These are phyloP conservation scores for Mechanitis mazaeus DNA, from an alignment of 2,888 invertebrate species.

Conservation along the genomic window DNA sequence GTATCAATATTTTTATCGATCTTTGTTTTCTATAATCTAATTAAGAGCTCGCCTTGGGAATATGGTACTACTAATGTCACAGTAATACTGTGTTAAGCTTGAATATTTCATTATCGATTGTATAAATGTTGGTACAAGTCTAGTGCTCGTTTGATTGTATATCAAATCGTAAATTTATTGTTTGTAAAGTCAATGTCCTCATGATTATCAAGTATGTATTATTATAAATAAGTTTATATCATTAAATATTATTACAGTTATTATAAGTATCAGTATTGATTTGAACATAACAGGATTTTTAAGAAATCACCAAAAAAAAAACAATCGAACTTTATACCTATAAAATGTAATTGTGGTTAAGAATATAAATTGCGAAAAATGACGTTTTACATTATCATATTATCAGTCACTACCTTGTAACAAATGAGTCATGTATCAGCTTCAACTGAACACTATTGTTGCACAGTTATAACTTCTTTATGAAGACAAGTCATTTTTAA, in stretches of 20 bases:
- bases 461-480: background rate
- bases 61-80: background rate
- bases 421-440: slow-evolving; percentile 20
- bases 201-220: slow-evolving; percentile 1
- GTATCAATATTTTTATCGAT: slow-evolving; percentile 20
- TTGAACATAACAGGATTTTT: background rate
- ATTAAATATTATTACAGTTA: background rate
- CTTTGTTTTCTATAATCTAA: slow-evolving; percentile 21
- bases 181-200: slow-evolving; percentile 19
- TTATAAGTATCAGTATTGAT: background rate
- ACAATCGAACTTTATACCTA: background rate
- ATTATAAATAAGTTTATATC: background rate
- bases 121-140: slow-evolving; percentile 1
- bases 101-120: no score
- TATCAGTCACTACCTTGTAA: slow-evolving; percentile 18
- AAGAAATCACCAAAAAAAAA: background rate
- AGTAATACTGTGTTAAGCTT: no score
- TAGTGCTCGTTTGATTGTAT: slow-evolving; percentile 14
- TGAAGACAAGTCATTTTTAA: background rate
- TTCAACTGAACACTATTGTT: slow-evolving; percentile 13
- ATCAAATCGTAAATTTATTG: slow-evolving; percentile 6
- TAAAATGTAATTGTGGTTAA: slow-evolving; percentile 7
- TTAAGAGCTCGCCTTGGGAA: slow-evolving; percentile 13
- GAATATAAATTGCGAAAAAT: background rate
- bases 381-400: slow-evolving; percentile 20